Percentiles rank a stretch among this genome's conserved stretches.
Conservation (phyloP, 2,113 vertebrate species). For the Protobothrops flavoviridis region DNA sequence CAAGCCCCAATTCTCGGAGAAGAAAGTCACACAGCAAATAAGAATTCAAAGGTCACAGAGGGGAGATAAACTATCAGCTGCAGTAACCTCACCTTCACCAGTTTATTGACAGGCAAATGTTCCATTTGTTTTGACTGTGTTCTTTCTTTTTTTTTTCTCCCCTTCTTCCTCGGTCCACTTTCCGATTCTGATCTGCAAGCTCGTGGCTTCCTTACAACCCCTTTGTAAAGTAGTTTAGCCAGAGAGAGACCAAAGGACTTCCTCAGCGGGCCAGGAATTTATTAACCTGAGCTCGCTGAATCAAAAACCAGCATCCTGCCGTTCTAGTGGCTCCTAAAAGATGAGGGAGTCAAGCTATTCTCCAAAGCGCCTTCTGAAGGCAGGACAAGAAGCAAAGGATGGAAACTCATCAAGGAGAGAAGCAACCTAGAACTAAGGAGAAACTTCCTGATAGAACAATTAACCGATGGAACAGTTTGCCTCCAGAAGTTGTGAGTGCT, state of each 20-base stretch:
- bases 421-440: too few relatives aligned
- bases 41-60: neutral
- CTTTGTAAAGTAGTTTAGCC: neutral
- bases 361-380: too few relatives aligned
- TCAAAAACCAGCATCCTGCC: neutral
- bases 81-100: neutral
- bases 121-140: neutral
- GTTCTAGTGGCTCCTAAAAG: too few relatives aligned
- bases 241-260: neutral
- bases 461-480: too few relatives aligned
- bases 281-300: neutral
- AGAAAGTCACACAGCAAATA: neutral
- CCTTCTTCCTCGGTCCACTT: too few relatives aligned
- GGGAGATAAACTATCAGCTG: too few relatives aligned
- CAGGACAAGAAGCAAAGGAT: too few relatives aligned
- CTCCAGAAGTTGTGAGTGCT: too few relatives aligned
- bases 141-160: too few relatives aligned
- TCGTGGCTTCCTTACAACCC: neutral
- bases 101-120: neutral
- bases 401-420: too few relatives aligned
- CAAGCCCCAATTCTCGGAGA: neutral
- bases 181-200: neutral
- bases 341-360: too few relatives aligned
- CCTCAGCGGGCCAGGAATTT: neutral
- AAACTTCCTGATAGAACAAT: too few relatives aligned